Percentiles rank a stretch among this genome's conserved stretches.
Conservation (phyloP, 2,797 vertebrate species). For the Malurus leucopterus region DNA sequence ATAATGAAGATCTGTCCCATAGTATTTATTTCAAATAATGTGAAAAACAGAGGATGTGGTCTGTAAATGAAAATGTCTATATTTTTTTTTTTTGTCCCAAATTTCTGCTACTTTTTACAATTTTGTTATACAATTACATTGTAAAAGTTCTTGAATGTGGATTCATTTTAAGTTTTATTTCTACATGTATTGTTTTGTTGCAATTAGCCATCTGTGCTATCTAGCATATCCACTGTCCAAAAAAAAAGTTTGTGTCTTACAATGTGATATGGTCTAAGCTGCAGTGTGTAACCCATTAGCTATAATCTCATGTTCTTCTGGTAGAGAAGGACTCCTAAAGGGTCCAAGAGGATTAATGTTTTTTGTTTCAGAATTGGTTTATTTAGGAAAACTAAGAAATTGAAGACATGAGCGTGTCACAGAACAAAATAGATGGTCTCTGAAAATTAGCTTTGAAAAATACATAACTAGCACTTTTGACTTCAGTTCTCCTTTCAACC, state of each 20-base stretch:
- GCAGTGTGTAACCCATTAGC: background rate
- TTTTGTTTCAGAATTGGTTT: background rate
- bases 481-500: background rate
- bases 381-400: background rate
- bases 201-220: background rate
- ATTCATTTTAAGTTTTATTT: background rate
- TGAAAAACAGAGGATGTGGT: background rate
- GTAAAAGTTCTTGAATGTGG: background rate
- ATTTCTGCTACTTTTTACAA: background rate
- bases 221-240: background rate
- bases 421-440: background rate
- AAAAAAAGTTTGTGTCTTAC: background rate
- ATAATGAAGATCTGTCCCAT: background rate
- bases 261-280: background rate
- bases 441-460: background rate
- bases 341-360: background rate
- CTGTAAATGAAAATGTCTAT: background rate
- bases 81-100: background rate
- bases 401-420: rapidly evolving
- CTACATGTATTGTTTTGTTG: background rate
- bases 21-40: background rate
- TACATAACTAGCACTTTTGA: background rate
- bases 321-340: background rate
- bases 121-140: background rate
- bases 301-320: background rate